Evolutionary conservation across 2,797 vertebrate genomes (phyloP), one percentile per base, ranked within the genome.

Genomic region (Pseudochirops cupreus): DNA sequence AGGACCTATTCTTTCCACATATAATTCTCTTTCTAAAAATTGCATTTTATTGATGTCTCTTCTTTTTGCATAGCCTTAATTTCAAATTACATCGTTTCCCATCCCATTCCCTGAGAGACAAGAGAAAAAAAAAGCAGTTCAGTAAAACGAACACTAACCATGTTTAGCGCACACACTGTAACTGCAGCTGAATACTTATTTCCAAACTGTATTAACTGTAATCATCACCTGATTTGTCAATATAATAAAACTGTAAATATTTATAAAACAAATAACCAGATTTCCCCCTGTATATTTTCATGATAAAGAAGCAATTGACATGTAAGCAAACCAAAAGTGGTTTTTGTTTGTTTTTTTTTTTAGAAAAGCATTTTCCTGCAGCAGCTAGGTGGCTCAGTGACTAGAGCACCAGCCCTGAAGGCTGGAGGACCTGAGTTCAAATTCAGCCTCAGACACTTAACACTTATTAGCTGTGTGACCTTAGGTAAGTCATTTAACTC

Each of bases 161-260:
- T 82, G 18, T 82, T 46, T 82, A 24, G 74, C 18, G 26, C 18
- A 46, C 21, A 82, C 46, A 39, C 39, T 82, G 7, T 82, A 24
- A 39, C 7, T 39, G 46, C 46, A 82, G 2, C 39, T 82, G 18
- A 82, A 82, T 82, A 46, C 21, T 24, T 82, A 82, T 96, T 96
- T 74, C 74, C 62, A 91, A 93, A 93, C 5, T 24, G 16, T 52
- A 93, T 18, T 29, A 94, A 10, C 13, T 95, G 87, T 0, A 52
- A 54, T 46, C 82, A 2, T 93, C 59, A 56, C 26, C 90, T 58
- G 92, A 94, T 54, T 92, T 39, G 50, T 91, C 18, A 93, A 92
- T 59, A 0, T 5, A 91, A 46, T 92, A 92, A 82, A 46, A 74
- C 87, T 91, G 21, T 29, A 92, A 33, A 56, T 90, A 95, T 55